Conservation (phyloP, 37 sponge, comb jelly and placozoan species). For the Diacarnus erythraeanus region DNA sequence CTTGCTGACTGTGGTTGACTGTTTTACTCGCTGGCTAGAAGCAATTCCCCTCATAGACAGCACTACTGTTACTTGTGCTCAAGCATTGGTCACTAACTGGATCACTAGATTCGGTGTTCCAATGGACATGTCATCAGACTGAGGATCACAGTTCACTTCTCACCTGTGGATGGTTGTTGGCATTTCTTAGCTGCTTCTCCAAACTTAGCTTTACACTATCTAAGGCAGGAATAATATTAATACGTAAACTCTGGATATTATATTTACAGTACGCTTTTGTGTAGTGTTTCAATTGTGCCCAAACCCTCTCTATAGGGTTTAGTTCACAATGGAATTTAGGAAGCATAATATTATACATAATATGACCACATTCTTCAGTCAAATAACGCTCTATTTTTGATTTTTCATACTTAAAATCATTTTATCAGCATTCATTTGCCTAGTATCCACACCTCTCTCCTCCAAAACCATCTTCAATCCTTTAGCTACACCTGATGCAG, state of each 20-base stretch:
- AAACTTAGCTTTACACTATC: no score
- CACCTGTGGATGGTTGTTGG: no score
- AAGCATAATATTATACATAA: no score
- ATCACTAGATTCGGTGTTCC: not conserved
- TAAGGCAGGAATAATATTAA: not conserved
- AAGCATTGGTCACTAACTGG: not conserved
- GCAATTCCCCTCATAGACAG: slow-evolving; percentile 8
- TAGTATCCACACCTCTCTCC: no score
- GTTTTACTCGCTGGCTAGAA: slow-evolving; percentile 40
- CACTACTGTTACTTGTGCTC: not conserved
- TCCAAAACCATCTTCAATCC: no score
- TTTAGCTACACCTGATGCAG: no score
- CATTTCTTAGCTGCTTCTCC: not conserved
- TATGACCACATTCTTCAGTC: slow-evolving; percentile 21
- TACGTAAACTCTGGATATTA: no score
- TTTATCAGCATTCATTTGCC: no score
- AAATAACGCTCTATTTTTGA: slow-evolving; percentile 23
- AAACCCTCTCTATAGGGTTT: slow-evolving; percentile 39
- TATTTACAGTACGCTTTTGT: no score
- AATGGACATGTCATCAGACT: not conserved
- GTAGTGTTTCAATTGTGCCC: slow-evolving; percentile 34
- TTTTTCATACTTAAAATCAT: slow-evolving; percentile 41
- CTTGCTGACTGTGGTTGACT: slow-evolving; percentile 36
- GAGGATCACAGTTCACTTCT: not conserved
- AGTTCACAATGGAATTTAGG: slow-evolving; percentile 53